Conservation (phyloP, 1,140 invertebrate species). For the Melanaphis sacchari region DNA sequence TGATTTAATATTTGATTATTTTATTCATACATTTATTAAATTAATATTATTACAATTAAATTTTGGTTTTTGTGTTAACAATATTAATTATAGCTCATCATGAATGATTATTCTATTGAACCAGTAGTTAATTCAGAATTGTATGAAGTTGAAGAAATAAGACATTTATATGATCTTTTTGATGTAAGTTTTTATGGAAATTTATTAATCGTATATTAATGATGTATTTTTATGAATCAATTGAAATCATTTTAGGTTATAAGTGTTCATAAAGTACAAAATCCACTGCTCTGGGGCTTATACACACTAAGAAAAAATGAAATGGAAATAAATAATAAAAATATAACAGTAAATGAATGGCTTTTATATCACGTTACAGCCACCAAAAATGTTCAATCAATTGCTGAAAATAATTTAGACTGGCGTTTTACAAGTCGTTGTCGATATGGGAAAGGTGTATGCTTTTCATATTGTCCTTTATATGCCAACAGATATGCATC, state of each 20-base stretch:
- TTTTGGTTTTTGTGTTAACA: neutral
- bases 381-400: slow-evolving; percentile 38
- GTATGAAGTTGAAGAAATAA: neutral
- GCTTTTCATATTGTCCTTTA: slow-evolving; percentile 40
- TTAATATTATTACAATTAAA: neutral
- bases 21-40: neutral
- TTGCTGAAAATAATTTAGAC: slow-evolving; percentile 24
- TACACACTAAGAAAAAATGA: slow-evolving; percentile 31
- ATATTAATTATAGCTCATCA: neutral
- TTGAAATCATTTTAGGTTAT: neutral
- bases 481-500: slow-evolving; percentile 47
- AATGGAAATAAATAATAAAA: slow-evolving; percentile 25
- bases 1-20: neutral
- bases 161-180: slow-evolving; percentile 35
- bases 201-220: neutral
- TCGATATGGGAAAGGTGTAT: slow-evolving; percentile 39
- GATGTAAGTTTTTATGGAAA: slow-evolving; percentile 28
- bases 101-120: slow-evolving; percentile 14
- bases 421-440: slow-evolving; percentile 43
- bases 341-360: neutral
- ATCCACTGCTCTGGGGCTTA: slow-evolving; percentile 32
- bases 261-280: slow-evolving; percentile 21
- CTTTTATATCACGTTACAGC: slow-evolving; percentile 41
- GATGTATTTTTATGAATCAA: neutral
- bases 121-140: slow-evolving; percentile 26